These are phyloP conservation scores for Hecatera dysodea DNA, from an alignment of 2,888 invertebrate genomes.

Conservation along the genomic window DNA sequence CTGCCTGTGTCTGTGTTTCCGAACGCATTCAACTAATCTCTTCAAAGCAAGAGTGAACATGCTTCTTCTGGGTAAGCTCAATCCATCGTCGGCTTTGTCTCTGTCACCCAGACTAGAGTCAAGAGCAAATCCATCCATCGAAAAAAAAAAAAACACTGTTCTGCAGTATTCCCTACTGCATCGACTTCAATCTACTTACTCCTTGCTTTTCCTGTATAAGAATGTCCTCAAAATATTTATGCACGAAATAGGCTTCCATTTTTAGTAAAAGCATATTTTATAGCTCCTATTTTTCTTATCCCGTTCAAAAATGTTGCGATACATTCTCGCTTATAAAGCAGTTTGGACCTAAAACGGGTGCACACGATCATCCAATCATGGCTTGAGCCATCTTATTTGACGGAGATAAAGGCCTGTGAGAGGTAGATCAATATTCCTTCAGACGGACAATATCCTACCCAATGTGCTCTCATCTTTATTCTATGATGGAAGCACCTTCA, in stretches of 20 bases:
- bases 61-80: no score
- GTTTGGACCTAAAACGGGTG: slow-evolving; percentile 64
- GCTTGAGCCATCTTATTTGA: slow-evolving; percentile 76
- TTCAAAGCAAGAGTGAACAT: no score
- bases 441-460: slow-evolving; percentile 73
- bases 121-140: no score
- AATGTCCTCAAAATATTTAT: slow-evolving; percentile 19
- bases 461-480: slow-evolving; percentile 86
- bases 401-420: slow-evolving; percentile 72
- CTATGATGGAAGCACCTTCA: slow-evolving; percentile 80
- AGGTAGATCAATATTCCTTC: slow-evolving; percentile 70
- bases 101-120: no score
- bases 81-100: no score
- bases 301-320: slow-evolving; percentile 63
- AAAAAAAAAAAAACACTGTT: neutral
- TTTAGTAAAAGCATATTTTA: slow-evolving; percentile 52
- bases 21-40: no score
- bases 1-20: no score
- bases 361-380: slow-evolving; percentile 72
- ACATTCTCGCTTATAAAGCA: slow-evolving; percentile 66
- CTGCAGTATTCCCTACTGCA: neutral
- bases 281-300: slow-evolving; percentile 53
- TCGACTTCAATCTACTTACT: neutral
- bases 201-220: neutral
- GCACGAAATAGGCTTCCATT: slow-evolving; percentile 38